phyloP scores from a whole-genome alignment of 2,113 vertebrate species.

The Chionis minor region DNA sequence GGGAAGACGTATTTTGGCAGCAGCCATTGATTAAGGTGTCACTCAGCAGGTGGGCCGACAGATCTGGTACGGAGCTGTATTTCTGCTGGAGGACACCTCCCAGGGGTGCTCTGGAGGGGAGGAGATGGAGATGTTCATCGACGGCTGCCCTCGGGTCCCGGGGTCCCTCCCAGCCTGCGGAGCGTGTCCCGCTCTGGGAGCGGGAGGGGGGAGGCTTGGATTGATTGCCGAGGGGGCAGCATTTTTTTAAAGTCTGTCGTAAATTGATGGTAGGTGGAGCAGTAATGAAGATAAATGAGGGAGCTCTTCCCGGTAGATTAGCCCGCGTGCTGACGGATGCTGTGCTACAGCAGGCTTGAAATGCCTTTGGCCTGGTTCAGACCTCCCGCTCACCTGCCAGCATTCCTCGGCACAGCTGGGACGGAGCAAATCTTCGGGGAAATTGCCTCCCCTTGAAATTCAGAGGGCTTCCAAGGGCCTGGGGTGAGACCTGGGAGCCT shows the following conservation, averaged over 20 bases:
- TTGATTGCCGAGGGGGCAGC: not conserved
- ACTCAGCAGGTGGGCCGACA: not conserved
- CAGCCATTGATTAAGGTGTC: not conserved
- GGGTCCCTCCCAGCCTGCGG: not conserved
- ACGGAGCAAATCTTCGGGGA: not conserved
- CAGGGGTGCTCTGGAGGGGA: not conserved
- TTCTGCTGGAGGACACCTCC: not conserved
- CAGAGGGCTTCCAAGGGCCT: not conserved
- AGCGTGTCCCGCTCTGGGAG: not conserved
- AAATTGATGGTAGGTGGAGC: constrained; percentile 45
- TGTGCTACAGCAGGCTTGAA: not conserved
- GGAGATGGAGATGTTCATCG: not conserved
- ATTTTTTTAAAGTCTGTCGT: not conserved
- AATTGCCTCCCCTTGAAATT: not conserved
- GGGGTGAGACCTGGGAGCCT: not conserved
- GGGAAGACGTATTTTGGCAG: not conserved
- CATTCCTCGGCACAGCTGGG: not conserved
- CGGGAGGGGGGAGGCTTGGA: not conserved
- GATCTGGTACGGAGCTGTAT: not conserved
- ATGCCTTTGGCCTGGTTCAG: not conserved
- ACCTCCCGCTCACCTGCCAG: constrained; percentile 19
- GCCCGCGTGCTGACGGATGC: not conserved
- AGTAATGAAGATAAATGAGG: constrained; percentile 60
- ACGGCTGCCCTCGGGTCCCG: not conserved
- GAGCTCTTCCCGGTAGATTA: not conserved